Percentiles rank a stretch among this genome's conserved stretches.
Evolutionary conservation across 2,113 vertebrate species (phyloP).

Genomic region (Cyprinodon tularosa): DNA sequence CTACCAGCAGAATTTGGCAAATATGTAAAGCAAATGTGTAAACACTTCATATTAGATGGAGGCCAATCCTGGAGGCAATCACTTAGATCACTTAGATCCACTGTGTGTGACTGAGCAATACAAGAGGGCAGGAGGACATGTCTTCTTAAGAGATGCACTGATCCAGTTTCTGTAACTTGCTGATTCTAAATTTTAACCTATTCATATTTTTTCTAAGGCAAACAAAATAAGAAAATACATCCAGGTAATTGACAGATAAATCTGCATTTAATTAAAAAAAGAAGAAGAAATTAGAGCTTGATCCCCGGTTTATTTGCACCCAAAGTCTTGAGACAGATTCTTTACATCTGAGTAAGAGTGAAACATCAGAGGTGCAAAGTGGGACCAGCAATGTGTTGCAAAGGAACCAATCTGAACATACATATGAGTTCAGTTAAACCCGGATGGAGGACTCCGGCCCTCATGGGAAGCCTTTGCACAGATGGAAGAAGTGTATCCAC

Average conservation of each 20-base stretch:
- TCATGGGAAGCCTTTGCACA: constrained; percentile 6
- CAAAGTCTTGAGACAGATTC: too few species aligned
- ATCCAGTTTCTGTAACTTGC: too few species aligned
- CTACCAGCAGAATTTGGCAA: not conserved
- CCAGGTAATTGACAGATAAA: too few species aligned
- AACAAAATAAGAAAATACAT: too few species aligned
- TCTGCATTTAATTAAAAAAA: too few species aligned
- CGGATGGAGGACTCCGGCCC: constrained; percentile 6
- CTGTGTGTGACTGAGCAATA: constrained; percentile 2
- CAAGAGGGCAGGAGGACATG: constrained; percentile 4
- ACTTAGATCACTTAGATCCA: constrained; percentile 44
- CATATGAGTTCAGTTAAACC: constrained; percentile 19
- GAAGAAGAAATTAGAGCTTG: too few species aligned
- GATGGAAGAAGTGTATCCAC: constrained; percentile 5
- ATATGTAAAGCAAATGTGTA: constrained; percentile 30
- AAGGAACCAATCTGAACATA: not conserved
- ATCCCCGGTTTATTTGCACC: too few species aligned
- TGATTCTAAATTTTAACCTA: too few species aligned
- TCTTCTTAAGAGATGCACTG: not conserved
- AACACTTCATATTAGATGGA: constrained; percentile 23
- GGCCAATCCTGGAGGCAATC: constrained; percentile 50
- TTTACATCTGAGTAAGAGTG: constrained; percentile 20
- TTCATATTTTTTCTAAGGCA: too few species aligned
- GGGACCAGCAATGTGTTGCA: not conserved
- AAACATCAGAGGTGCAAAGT: not conserved